Evolutionary conservation across 2,113 vertebrate species (phyloP).

Genomic region (Canis aureus): DNA sequence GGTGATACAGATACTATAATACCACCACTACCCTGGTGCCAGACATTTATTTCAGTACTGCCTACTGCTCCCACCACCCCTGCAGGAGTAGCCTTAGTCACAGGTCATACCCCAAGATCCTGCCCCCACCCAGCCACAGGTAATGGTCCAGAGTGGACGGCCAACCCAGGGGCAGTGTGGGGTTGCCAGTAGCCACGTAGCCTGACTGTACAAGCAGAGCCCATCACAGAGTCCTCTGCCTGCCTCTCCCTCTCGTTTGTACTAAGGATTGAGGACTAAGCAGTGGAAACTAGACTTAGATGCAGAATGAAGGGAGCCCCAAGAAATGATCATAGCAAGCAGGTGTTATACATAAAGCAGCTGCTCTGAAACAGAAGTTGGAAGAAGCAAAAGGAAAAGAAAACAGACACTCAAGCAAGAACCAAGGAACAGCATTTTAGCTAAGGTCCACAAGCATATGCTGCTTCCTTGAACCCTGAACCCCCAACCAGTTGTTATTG

Average conservation of each 20-base stretch:
- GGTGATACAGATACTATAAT: background rate
- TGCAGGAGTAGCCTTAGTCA: background rate
- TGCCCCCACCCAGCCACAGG: background rate
- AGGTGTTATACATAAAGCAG: background rate
- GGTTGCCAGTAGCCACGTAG: background rate
- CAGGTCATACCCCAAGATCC: background rate
- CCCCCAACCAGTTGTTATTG: background rate
- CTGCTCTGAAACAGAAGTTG: background rate
- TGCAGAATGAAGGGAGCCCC: background rate
- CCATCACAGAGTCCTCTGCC: background rate
- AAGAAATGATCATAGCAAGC: background rate
- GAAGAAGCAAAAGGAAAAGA: background rate
- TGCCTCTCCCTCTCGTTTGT: background rate
- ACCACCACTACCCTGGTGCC: background rate
- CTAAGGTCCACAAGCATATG: background rate
- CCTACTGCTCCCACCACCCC: background rate
- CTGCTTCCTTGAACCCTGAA: constrained; percentile 2
- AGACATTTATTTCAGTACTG: background rate
- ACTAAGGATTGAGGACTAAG: background rate
- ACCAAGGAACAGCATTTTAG: background rate
- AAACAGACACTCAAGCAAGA: background rate
- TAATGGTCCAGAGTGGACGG: background rate
- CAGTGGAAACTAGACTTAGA: background rate
- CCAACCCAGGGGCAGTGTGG: background rate
- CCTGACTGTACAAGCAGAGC: background rate